These are phyloP conservation scores for Tyto alba DNA, from an alignment of 2,113 vertebrate genomes.

Conservation along the genomic window DNA sequence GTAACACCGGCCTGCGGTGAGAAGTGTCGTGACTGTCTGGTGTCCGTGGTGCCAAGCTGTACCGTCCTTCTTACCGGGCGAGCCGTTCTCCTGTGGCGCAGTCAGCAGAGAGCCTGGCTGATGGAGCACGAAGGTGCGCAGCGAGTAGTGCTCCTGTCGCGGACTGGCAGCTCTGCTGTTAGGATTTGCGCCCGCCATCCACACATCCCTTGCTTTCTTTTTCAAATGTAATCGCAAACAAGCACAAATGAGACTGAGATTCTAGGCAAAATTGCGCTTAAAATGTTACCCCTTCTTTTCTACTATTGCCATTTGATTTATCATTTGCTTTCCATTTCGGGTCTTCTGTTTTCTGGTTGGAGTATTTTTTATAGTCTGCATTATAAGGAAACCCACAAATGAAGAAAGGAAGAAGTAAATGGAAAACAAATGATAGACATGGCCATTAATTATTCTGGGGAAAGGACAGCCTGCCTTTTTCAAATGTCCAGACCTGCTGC, in stretches of 20 bases:
- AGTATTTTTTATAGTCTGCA: neutral
- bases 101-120: neutral
- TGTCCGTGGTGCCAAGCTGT: neutral
- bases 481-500: neutral
- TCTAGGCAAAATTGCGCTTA: neutral
- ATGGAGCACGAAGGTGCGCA: rapidly evolving
- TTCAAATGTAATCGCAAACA: neutral
- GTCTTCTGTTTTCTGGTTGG: neutral
- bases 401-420: neutral
- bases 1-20: neutral
- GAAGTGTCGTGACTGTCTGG: neutral
- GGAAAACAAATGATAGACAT: neutral
- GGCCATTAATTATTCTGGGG: slow-evolving; percentile 3
- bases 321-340: neutral
- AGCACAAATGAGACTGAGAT: neutral
- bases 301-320: neutral
- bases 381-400: neutral
- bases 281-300: neutral
- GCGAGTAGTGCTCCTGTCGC: neutral
- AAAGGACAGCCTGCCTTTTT: neutral
- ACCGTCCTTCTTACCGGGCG: neutral
- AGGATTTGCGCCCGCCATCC: neutral
- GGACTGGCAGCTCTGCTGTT: neutral
- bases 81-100: neutral
- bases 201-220: slow-evolving; percentile 4